Percentiles rank a stretch among this genome's conserved stretches.
Evolutionary conservation across 2,888 invertebrate genomes (phyloP).

Genomic region (Pyrocoelia pectoralis): DNA sequence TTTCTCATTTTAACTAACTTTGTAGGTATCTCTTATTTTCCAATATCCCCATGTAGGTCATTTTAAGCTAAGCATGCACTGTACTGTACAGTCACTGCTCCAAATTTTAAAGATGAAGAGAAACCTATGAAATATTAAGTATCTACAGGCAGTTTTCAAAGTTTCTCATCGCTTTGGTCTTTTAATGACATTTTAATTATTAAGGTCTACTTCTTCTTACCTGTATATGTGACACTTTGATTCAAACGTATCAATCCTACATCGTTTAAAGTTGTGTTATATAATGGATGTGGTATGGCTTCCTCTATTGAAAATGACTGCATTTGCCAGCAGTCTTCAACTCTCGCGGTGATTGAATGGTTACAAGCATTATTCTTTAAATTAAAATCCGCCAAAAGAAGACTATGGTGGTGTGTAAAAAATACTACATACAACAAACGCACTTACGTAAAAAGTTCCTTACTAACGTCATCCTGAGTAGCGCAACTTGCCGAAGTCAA

Average conservation of each 20-base stretch:
- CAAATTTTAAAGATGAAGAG: too few relatives aligned
- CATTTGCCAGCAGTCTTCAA: not conserved
- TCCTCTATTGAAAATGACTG: not conserved
- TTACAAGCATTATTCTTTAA: not conserved
- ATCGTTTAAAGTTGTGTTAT: not conserved
- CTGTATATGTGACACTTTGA: not conserved
- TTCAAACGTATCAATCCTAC: not conserved
- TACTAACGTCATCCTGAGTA: not conserved
- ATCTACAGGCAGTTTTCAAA: too few relatives aligned
- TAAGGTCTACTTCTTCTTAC: not conserved
- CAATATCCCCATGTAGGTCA: too few relatives aligned
- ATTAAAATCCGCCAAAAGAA: not conserved
- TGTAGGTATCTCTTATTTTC: too few relatives aligned
- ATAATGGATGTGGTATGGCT: not conserved
- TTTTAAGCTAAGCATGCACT: too few relatives aligned
- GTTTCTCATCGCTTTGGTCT: too few relatives aligned
- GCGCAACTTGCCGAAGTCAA: not conserved
- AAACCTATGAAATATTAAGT: not conserved
- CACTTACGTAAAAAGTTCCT: not conserved
- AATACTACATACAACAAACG: not conserved
- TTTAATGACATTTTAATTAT: too few relatives aligned
- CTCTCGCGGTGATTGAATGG: not conserved
- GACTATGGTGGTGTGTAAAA: not conserved
- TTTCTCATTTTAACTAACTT: too few relatives aligned
- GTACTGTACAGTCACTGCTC: too few relatives aligned